Evolutionary conservation across 2,888 invertebrate genomes (phyloP).

Genomic region (Catonia carolina): DNA sequence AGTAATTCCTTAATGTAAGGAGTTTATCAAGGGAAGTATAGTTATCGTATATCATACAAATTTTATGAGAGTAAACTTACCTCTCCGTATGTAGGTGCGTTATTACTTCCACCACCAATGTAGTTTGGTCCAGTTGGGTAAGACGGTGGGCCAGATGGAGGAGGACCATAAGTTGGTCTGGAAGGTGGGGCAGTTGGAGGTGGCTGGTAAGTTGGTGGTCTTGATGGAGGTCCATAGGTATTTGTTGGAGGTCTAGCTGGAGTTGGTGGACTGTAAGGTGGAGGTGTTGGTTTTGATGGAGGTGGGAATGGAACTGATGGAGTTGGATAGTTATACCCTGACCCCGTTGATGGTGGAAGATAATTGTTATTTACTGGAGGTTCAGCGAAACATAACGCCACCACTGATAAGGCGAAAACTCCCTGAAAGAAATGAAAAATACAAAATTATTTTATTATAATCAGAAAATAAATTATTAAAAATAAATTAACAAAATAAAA

Average conservation of each 20-base stretch:
- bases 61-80: too few relatives aligned
- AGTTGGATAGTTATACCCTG: slow-evolving; percentile 67
- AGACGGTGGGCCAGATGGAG: slow-evolving; percentile 32
- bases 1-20: too few relatives aligned
- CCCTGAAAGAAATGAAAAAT: background rate
- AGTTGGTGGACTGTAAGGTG: slow-evolving; percentile 24
- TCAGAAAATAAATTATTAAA: too few relatives aligned
- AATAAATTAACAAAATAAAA: too few relatives aligned
- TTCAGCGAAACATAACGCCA: slow-evolving; percentile 27
- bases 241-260: slow-evolving; percentile 17
- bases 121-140: slow-evolving; percentile 24
- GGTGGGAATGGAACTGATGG: slow-evolving; percentile 55
- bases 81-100: background rate
- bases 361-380: slow-evolving; percentile 53
- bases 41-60: too few relatives aligned
- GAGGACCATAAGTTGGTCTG: slow-evolving; percentile 31
- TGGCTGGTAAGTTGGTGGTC: slow-evolving; percentile 29
- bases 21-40: too few relatives aligned
- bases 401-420: slow-evolving; percentile 14
- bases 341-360: slow-evolving; percentile 58
- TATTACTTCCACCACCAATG: slow-evolving; percentile 18
- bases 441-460: too few relatives aligned
- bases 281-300: slow-evolving; percentile 26
- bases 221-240: slow-evolving; percentile 16
- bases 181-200: slow-evolving; percentile 18